These are phyloP conservation scores for Saccostrea glomerata DNA, from an alignment of 1,140 invertebrate species.

Conservation along the genomic window DNA sequence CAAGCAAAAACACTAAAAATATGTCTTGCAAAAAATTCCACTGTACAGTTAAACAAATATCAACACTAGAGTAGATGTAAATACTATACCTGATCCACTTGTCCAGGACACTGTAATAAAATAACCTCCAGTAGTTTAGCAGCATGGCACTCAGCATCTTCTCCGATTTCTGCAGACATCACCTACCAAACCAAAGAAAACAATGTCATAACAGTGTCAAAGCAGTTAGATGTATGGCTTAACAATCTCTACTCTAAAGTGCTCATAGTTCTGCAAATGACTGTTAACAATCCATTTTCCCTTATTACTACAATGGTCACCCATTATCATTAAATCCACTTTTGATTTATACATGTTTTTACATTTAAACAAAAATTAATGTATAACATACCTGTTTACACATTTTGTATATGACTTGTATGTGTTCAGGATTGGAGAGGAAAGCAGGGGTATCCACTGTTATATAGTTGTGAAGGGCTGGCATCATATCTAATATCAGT, in stretches of 20 bases:
- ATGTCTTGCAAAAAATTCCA: too few relatives aligned
- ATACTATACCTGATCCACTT: slow-evolving; percentile 83
- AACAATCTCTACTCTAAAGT: too few relatives aligned
- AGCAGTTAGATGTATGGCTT: too few relatives aligned
- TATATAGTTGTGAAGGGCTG: slow-evolving; percentile 97
- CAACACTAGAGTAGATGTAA: too few relatives aligned
- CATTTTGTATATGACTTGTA: slow-evolving; percentile 97
- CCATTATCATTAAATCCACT: too few relatives aligned
- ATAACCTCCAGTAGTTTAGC: slow-evolving; percentile 99
- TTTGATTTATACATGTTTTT: not conserved
- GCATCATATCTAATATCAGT: slow-evolving; percentile 93
- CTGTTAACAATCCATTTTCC: too few relatives aligned
- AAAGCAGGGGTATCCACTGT: slow-evolving; percentile 96
- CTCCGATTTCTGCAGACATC: slow-evolving; percentile 89
- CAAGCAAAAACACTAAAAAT: too few relatives aligned
- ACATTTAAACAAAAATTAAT: not conserved
- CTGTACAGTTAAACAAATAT: too few relatives aligned
- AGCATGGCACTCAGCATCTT: slow-evolving; percentile 97
- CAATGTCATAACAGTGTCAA: too few relatives aligned
- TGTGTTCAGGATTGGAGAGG: slow-evolving; percentile 91
- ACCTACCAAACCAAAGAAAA: too few relatives aligned
- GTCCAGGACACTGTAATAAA: slow-evolving; percentile 91
- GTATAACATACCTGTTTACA: slow-evolving; percentile 88
- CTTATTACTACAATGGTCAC: too few relatives aligned
- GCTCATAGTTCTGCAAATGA: too few relatives aligned